Percentiles rank a stretch among this genome's conserved stretches.
Conservation (phyloP, 35 echinoderm and acorn worm species). For the Heliocidaris erythrogramma region DNA sequence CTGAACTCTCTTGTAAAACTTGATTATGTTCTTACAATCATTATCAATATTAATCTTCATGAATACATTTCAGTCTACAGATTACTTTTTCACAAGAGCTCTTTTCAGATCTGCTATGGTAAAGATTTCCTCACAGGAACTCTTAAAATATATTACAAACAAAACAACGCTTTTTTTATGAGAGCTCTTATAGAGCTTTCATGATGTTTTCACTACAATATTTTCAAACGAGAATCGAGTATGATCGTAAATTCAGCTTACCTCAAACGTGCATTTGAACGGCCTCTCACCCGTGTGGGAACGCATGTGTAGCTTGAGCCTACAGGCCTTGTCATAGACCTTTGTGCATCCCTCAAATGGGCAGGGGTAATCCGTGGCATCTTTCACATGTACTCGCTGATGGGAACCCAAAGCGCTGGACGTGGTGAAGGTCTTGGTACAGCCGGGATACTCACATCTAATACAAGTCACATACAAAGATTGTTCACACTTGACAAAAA, state of each 20-base stretch:
- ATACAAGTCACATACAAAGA: not conserved
- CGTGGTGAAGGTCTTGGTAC: slow-evolving; percentile 85
- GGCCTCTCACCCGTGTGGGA: slow-evolving; percentile 96
- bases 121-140: no score
- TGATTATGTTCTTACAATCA: no score
- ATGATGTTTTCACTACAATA: no score
- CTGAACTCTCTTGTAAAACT: no score
- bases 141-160: no score
- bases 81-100: no score
- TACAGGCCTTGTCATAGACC: slow-evolving; percentile 87
- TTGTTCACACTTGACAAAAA: not conserved
- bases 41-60: no score
- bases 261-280: slow-evolving; percentile 81
- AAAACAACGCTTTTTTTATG: no score
- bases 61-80: no score
- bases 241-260: slow-evolving; percentile 11
- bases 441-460: slow-evolving; percentile 83
- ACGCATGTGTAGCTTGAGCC: slow-evolving; percentile 84
- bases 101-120: no score
- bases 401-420: slow-evolving; percentile 91
- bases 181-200: no score
- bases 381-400: slow-evolving; percentile 74
- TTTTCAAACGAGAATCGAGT: no score
- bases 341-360: slow-evolving; percentile 81
- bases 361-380: slow-evolving; percentile 76